Evolutionary conservation across 2,797 vertebrate genomes (phyloP).

Genomic region (Bradypus variegatus): DNA sequence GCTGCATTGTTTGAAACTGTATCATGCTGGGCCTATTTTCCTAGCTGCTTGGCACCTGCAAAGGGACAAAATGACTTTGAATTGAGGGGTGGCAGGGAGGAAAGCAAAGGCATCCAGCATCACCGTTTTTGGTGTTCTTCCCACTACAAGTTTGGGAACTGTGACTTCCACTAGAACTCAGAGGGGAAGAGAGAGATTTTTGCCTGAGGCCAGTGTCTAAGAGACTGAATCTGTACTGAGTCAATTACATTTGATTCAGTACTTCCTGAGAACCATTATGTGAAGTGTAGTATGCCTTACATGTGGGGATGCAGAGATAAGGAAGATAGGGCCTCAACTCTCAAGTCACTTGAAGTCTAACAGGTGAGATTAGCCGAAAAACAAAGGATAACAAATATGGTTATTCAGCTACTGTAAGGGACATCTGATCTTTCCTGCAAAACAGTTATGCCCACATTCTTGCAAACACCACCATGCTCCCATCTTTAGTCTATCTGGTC

Average conservation of each 20-base stretch:
- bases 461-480: neutral
- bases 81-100: neutral
- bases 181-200: neutral
- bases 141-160: neutral
- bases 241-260: neutral
- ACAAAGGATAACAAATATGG: neutral
- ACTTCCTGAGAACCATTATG: neutral
- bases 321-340: neutral
- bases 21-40: neutral
- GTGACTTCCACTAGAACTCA: neutral
- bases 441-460: neutral
- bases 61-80: conserved; percentile 23
- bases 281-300: neutral
- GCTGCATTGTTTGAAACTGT: neutral
- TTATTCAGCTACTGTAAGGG: neutral
- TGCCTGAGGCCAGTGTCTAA: neutral
- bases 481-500: neutral
- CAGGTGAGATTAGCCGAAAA: neutral
- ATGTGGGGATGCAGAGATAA: neutral
- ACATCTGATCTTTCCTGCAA: neutral
- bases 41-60: neutral
- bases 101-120: neutral
- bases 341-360: neutral
- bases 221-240: neutral
- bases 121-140: neutral